Percentiles rank a stretch among this genome's conserved stretches.
phyloP scores from a whole-genome alignment of 2,888 invertebrate genomes.

The Thymelicus sylvestris region DNA sequence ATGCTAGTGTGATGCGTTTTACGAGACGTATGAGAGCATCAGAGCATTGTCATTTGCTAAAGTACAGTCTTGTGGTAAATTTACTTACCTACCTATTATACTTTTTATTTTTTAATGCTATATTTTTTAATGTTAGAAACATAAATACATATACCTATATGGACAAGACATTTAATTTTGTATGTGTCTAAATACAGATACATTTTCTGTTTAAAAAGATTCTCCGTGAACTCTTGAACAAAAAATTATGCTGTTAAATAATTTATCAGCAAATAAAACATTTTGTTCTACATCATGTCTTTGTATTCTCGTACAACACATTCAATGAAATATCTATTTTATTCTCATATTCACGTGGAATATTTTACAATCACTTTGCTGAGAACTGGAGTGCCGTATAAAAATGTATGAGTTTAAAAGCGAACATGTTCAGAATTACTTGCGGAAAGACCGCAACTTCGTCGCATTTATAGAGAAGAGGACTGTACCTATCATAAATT shows the following conservation, averaged over 20 bases:
- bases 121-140: too few species aligned
- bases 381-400: constrained; percentile 34
- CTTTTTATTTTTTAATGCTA: too few species aligned
- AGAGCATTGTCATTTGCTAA: neutral
- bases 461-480: constrained; percentile 32
- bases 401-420: constrained; percentile 36
- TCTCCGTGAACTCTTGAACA: too few species aligned
- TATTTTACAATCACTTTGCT: constrained; percentile 37
- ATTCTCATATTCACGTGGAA: constrained; percentile 33
- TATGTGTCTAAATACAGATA: too few species aligned
- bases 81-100: too few species aligned
- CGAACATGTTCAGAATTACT: constrained; percentile 36
- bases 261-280: neutral
- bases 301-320: constrained; percentile 18
- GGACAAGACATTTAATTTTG: too few species aligned
- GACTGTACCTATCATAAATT: constrained; percentile 28
- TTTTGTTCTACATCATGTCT: neutral
- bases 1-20: neutral
- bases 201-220: too few species aligned
- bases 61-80: too few species aligned
- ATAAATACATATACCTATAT: too few species aligned
- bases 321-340: constrained; percentile 32
- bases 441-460: constrained; percentile 25
- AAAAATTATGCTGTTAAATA: neutral
- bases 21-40: neutral